Percentiles rank a stretch among this genome's conserved stretches.
Evolutionary conservation across 2,113 vertebrate genomes (phyloP).

Genomic region (Paramisgurnus dabryanus): DNA sequence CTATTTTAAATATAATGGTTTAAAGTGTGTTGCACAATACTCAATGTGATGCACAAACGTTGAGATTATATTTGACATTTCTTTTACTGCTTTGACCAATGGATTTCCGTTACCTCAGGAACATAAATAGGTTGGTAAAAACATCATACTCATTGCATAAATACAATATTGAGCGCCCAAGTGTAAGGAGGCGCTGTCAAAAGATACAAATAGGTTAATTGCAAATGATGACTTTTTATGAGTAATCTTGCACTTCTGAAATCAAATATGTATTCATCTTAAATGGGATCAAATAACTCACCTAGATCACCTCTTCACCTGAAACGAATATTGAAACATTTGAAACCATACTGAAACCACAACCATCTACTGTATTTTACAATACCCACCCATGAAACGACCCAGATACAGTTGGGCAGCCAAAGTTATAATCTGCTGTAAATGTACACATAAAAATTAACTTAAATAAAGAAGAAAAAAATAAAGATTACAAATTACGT

Average conservation of each 20-base stretch:
- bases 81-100: neutral
- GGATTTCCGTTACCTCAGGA: neutral
- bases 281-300: conserved; percentile 62
- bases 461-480: neutral
- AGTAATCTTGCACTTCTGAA: conserved; percentile 54
- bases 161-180: neutral
- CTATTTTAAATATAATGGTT: too few species aligned
- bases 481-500: too few species aligned
- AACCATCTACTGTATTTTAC: conserved; percentile 59
- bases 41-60: neutral
- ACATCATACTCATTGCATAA: neutral
- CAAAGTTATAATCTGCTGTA: conserved; percentile 2
- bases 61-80: neutral
- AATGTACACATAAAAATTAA: conserved; percentile 42
- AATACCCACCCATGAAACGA: conserved; percentile 60
- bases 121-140: neutral
- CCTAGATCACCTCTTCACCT: neutral
- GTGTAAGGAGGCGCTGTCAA: neutral
- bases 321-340: conserved; percentile 50
- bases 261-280: conserved; percentile 62
- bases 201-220: neutral
- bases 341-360: conserved; percentile 26
- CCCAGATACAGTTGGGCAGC: conserved; percentile 53
- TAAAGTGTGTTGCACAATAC: neutral
- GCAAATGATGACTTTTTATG: too few species aligned